Conservation (phyloP, 1,140 invertebrate genomes). For the Dryas iulia region DNA sequence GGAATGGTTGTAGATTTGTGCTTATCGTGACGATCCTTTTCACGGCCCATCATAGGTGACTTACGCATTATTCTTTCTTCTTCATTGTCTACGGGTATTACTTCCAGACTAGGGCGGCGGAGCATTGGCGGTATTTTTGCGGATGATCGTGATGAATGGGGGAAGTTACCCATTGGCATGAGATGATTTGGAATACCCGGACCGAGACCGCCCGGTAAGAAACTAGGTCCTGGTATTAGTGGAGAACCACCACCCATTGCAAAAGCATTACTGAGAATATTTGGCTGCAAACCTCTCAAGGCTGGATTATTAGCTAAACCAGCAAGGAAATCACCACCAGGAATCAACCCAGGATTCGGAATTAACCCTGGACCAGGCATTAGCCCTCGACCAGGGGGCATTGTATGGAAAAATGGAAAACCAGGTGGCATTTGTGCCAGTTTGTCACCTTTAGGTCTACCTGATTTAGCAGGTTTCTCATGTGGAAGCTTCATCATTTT, state of each 20-base stretch:
- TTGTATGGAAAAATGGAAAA: slow-evolving; percentile 79
- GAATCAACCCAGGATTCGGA: slow-evolving; percentile 81
- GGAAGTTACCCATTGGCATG: slow-evolving; percentile 73
- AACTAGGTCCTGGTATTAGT: slow-evolving; percentile 75
- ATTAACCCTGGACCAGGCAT: slow-evolving; percentile 85
- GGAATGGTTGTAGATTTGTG: slow-evolving; percentile 75
- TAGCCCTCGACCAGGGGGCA: slow-evolving; percentile 74
- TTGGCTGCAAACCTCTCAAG: slow-evolving; percentile 61
- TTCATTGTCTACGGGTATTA: slow-evolving; percentile 76
- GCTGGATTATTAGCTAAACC: slow-evolving; percentile 70
- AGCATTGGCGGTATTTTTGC: slow-evolving; percentile 74
- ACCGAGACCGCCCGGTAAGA: slow-evolving; percentile 76
- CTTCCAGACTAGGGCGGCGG: slow-evolving; percentile 77
- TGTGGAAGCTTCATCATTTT: slow-evolving; percentile 56
- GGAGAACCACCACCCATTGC: slow-evolving; percentile 63
- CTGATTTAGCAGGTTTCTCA: slow-evolving; percentile 61
- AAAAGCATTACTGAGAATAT: slow-evolving; percentile 73
- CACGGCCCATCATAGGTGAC: slow-evolving; percentile 56
- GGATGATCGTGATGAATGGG: slow-evolving; percentile 79
- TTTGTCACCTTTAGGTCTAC: slow-evolving; percentile 85
- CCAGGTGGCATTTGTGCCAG: slow-evolving; percentile 74
- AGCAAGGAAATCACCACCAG: slow-evolving; percentile 65
- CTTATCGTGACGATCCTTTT: slow-evolving; percentile 74
- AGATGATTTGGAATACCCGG: slow-evolving; percentile 67
- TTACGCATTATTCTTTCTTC: slow-evolving; percentile 68